Conservation (phyloP, 1,140 invertebrate species). For the Choristoneura fumiferana region DNA sequence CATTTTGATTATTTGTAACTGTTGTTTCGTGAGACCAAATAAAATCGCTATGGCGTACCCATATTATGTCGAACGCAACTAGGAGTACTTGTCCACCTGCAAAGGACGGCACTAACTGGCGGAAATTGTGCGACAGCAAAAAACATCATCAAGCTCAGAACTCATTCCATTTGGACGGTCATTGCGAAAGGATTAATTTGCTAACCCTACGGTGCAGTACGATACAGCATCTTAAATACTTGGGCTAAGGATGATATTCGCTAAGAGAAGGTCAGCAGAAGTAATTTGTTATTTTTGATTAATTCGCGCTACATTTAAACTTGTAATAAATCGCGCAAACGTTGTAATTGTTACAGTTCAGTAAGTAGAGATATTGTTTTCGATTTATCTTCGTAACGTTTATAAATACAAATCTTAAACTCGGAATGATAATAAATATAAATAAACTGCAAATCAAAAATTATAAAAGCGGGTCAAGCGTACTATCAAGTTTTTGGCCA, state of each 20-base stretch:
- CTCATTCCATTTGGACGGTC: constrained; percentile 18
- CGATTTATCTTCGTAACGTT: too few species aligned
- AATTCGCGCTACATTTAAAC: constrained; percentile 3
- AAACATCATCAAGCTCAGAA: constrained; percentile 28
- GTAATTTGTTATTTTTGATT: background rate
- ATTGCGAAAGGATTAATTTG: constrained; percentile 12
- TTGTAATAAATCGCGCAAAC: background rate
- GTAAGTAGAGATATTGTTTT: background rate
- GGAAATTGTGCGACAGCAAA: constrained; percentile 34
- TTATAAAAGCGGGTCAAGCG: too few species aligned
- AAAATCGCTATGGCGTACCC: constrained; percentile 15
- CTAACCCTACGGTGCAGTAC: background rate
- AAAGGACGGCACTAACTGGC: constrained; percentile 34
- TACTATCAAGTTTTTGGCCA: too few species aligned
- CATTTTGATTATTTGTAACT: too few species aligned
- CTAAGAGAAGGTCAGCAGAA: background rate
- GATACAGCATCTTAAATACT: background rate
- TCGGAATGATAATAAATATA: too few species aligned
- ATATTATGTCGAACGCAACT: constrained; percentile 18
- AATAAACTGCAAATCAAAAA: too few species aligned
- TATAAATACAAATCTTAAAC: too few species aligned
- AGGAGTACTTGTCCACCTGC: constrained; percentile 31
- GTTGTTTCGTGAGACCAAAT: background rate
- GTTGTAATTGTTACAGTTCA: too few species aligned
- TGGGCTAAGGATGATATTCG: background rate